These are phyloP conservation scores for Sylvilagus bachmani DNA, from an alignment of 2,113 vertebrate genomes.

Conservation along the genomic window DNA sequence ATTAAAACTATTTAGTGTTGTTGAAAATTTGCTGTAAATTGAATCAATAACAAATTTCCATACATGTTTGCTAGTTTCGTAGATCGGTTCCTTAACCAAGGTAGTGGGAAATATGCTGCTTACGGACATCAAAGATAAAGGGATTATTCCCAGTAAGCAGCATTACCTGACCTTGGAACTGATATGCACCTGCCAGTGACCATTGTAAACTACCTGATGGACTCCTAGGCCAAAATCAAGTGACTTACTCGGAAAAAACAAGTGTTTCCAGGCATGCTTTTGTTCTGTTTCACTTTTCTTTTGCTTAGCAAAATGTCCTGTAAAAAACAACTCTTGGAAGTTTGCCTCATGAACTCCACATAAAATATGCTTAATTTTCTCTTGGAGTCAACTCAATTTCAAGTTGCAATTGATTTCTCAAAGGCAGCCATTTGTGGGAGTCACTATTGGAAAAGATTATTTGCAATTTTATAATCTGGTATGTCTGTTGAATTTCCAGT, in stretches of 20 bases:
- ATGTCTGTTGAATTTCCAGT: background rate
- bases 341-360: background rate
- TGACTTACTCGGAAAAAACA: background rate
- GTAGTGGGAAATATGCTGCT: slow-evolving; percentile 44
- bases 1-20: slow-evolving; percentile 7
- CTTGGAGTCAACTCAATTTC: slow-evolving; percentile 11
- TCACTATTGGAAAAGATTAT: background rate
- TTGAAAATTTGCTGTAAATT: slow-evolving; percentile 25
- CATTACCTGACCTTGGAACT: background rate
- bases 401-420: slow-evolving; percentile 9
- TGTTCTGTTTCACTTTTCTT: background rate
- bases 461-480: background rate
- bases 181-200: background rate
- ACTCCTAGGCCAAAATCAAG: background rate
- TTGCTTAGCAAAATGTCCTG: background rate
- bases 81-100: background rate
- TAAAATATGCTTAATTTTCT: slow-evolving; percentile 42
- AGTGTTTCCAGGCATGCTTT: background rate
- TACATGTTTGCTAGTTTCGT: background rate
- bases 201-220: background rate
- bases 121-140: slow-evolving; percentile 11
- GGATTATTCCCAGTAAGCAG: background rate
- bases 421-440: background rate
- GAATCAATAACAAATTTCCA: background rate
- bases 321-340: background rate